These are phyloP conservation scores for Mayetiola destructor DNA, from an alignment of 2,888 invertebrate species.

Conservation along the genomic window DNA sequence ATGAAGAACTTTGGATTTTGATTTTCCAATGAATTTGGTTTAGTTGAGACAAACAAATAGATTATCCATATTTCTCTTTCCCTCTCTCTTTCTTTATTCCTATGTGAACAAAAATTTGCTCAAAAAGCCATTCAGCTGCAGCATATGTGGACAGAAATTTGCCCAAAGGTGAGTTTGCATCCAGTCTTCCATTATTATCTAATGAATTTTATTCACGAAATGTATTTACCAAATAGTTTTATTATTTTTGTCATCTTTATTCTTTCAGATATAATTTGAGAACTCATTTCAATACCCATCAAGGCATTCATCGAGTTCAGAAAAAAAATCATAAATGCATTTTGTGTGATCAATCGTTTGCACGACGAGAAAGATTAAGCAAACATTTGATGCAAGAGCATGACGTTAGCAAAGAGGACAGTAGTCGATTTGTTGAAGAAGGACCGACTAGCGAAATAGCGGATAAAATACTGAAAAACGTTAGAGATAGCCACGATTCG, in stretches of 20 bases:
- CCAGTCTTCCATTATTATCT: neutral
- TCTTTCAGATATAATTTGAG: conserved; percentile 14
- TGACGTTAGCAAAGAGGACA: neutral
- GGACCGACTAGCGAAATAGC: neutral
- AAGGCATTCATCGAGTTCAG: conserved; percentile 9
- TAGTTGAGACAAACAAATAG: no score
- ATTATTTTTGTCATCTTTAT: neutral
- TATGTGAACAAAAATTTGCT: no score
- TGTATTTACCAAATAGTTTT: neutral
- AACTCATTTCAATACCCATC: conserved; percentile 13
- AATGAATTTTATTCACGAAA: neutral
- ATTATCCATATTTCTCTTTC: no score
- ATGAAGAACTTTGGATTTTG: neutral
- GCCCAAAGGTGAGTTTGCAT: conserved; percentile 9
- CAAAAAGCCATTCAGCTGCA: conserved; percentile 13
- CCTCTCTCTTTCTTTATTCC: no score
- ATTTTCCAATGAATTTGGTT: neutral
- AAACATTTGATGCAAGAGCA: conserved; percentile 1
- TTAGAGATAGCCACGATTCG: no score
- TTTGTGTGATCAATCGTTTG: neutral
- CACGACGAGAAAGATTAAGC: neutral
- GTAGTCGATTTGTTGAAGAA: neutral
- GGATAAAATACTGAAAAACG: neutral
- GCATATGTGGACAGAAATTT: conserved; percentile 15
- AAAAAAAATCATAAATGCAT: neutral